phyloP scores from a whole-genome alignment of 2,888 invertebrate genomes.

The Ochropacha duplaris region DNA sequence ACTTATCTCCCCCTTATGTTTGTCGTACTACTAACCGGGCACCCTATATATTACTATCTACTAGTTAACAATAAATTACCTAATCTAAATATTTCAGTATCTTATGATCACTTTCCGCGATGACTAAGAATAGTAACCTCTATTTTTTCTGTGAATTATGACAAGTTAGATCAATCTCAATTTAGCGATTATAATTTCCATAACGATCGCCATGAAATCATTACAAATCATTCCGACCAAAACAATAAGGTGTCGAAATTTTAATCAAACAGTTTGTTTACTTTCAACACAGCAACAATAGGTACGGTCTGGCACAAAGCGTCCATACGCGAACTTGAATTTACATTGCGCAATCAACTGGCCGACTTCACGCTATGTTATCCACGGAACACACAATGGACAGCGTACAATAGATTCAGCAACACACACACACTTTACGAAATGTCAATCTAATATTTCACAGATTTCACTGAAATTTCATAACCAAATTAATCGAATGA shows the following conservation, averaged over 20 bases:
- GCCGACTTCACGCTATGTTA: conserved; percentile 67
- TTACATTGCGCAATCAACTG: conserved; percentile 56
- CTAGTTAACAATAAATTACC: no score
- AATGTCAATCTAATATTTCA: conserved; percentile 73
- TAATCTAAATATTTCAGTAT: no score
- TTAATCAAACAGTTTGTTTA: conserved; percentile 38
- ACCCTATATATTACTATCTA: no score
- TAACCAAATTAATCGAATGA: conserved; percentile 70
- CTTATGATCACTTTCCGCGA: background rate
- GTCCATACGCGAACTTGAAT: conserved; percentile 57
- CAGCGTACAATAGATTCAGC: conserved; percentile 52
- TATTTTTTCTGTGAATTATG: background rate
- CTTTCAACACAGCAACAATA: conserved; percentile 42
- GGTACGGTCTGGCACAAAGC: conserved; percentile 17
- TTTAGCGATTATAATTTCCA: background rate
- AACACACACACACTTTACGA: conserved; percentile 59
- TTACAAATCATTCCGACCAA: conserved; percentile 15
- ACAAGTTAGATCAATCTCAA: background rate
- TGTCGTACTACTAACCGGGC: no score
- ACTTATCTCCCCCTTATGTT: no score
- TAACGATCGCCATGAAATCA: background rate
- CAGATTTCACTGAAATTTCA: conserved; percentile 74
- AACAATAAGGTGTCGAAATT: conserved; percentile 29
- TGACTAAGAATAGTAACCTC: background rate
- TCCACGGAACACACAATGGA: conserved; percentile 53